Evolutionary conservation across 2,888 invertebrate species (phyloP), one percentile per base, ranked within the genome.

Genomic region (Epinotia brunnichana): DNA sequence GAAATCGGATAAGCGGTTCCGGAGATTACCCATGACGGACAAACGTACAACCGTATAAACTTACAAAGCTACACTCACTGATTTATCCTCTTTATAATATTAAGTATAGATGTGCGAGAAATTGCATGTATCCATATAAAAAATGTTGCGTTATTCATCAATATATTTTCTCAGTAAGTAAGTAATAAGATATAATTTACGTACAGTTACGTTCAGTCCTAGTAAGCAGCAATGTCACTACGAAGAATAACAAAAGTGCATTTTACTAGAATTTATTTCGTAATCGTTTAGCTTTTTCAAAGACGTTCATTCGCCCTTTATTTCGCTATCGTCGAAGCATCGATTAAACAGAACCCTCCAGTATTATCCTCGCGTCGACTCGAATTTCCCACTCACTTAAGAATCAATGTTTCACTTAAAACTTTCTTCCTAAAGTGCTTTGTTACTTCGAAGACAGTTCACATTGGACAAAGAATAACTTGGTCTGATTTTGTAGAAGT

Each of bases 341-440:
- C 72, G 72, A 72, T 64, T 68, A 64, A 41, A 72, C 48, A 19
- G 57, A 56, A 63, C 68, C 60, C 67, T 21, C 19, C 29, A 5
- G 56, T 51, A 57, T 66, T 59, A 69, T 54, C 60, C 60, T 41
- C 53, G 74, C 74, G 79, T 81, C 82, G 79, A 72, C 70, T 78
- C 63, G 78, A 83, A 81, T 81, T 80, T 83, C 80, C 78, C 78
- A 78, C 81, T 82, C 79, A 83, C 79, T 85, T 85, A 79, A 75
- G 77, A 83, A 79, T 76, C 79, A 80, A 85, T 83, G 81, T 82
- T 82, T 86, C 82, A 85, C 82, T 86, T 84, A 82, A 85, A 86
- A 86, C 79, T 85, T 84, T 83, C 76, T 78, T 69, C 75, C 73
- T 73, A 80, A 82, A 81, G 81, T 77, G 79, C 81, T 81, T 79